These are phyloP conservation scores for Choreutis nemorana DNA, from an alignment of 2,888 invertebrate species.

Conservation along the genomic window DNA sequence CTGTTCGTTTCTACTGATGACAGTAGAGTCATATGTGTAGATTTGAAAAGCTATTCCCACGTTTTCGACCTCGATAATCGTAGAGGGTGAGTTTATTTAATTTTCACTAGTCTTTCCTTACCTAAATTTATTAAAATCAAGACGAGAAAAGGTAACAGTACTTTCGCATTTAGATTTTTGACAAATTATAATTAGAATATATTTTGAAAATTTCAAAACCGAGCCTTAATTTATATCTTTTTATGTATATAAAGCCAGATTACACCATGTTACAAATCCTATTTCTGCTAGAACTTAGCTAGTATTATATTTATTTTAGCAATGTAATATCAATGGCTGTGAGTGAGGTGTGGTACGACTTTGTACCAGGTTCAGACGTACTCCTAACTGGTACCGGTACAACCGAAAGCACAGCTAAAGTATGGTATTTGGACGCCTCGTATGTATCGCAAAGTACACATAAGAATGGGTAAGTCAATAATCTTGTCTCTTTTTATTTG, in stretches of 20 bases:
- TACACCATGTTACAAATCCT: not conserved
- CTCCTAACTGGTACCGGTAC: conserved; percentile 45
- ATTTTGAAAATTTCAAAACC: not conserved
- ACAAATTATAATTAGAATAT: too few species aligned
- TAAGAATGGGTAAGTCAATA: conserved; percentile 33
- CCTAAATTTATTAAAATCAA: too few species aligned
- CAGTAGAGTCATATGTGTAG: conserved; percentile 42
- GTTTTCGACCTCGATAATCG: conserved; percentile 49
- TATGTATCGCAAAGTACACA: conserved; percentile 41
- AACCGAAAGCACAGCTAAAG: conserved; percentile 44
- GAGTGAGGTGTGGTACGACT: conserved; percentile 45
- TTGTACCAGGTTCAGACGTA: conserved; percentile 43
- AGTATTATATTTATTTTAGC: conserved; percentile 18
- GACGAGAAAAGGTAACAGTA: too few species aligned
- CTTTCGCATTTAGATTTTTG: too few species aligned
- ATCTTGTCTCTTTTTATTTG: too few species aligned
- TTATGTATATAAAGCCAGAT: not conserved
- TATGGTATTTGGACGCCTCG: conserved; percentile 47
- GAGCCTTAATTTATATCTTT: not conserved
- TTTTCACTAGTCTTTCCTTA: conserved; percentile 4
- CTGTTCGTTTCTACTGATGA: conserved; percentile 53
- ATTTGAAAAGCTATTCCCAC: conserved; percentile 37
- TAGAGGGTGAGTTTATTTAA: conserved; percentile 39
- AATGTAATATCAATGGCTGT: conserved; percentile 50
- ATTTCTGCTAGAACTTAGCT: not conserved